These are phyloP conservation scores for Hyalella azteca DNA, from an alignment of 2,888 invertebrate genomes.

Conservation along the genomic window DNA sequence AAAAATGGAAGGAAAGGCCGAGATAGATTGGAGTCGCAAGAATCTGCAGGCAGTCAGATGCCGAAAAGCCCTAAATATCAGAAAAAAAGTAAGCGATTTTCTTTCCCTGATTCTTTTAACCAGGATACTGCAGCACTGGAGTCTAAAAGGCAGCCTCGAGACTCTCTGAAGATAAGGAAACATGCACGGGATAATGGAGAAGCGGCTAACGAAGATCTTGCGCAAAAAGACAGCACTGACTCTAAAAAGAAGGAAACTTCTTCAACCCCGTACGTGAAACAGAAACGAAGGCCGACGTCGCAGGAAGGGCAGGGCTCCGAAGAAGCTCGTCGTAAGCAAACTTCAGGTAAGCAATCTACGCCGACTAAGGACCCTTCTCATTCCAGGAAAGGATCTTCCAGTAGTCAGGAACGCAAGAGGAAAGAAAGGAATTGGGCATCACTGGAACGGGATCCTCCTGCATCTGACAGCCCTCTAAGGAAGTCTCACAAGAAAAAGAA, in stretches of 20 bases:
- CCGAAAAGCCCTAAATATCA: background rate
- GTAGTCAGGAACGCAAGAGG: background rate
- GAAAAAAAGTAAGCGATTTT: slow-evolving; percentile 11
- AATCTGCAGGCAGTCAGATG: background rate
- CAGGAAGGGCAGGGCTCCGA: slow-evolving; percentile 6
- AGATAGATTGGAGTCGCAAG: background rate
- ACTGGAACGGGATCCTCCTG: background rate
- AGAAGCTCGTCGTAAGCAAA: slow-evolving; percentile 1
- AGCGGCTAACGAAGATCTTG: background rate
- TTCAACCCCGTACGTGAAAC: background rate
- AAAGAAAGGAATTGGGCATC: background rate
- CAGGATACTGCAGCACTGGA: background rate
- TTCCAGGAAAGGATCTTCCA: slow-evolving; percentile 9
- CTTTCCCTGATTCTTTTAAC: background rate
- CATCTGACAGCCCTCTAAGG: background rate
- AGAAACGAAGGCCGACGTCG: slow-evolving; percentile 31
- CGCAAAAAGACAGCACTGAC: background rate
- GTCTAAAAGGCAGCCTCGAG: background rate
- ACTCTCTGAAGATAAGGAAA: background rate
- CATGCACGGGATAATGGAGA: background rate
- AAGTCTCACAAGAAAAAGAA: background rate
- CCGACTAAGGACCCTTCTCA: background rate
- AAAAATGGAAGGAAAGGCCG: background rate
- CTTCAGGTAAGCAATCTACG: slow-evolving; percentile 13
- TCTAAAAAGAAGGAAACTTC: slow-evolving; percentile 14